A percentile compares a stretch with the other conserved stretches of the same genome.
Conservation (phyloP, 1,140 invertebrate genomes). For the Mactra quadrangularis region DNA sequence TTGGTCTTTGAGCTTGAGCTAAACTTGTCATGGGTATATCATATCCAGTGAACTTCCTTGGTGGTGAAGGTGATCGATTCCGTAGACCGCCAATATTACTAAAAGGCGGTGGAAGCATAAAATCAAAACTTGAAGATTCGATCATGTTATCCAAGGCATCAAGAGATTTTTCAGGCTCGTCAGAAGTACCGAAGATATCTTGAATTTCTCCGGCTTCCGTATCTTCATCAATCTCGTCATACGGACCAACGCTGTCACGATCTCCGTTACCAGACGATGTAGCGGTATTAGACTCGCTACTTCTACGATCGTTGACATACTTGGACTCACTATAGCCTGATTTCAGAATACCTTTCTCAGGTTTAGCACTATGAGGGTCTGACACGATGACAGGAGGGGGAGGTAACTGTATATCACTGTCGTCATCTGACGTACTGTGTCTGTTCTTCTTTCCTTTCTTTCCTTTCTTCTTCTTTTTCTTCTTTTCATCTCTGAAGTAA, state of each 20-base stretch:
- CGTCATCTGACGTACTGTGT: conserved; percentile 74
- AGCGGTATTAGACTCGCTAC: conserved; percentile 71
- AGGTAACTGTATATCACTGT: conserved; percentile 79
- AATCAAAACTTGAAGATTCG: conserved; percentile 80
- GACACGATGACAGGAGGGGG: conserved; percentile 79
- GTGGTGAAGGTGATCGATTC: conserved; percentile 67
- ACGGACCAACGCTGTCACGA: conserved; percentile 72
- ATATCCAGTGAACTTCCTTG: conserved; percentile 63
- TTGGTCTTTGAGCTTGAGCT: conserved; percentile 59
- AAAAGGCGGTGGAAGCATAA: conserved; percentile 76
- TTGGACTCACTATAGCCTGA: conserved; percentile 66
- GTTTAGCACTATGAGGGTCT: conserved; percentile 77
- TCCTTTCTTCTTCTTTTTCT: conserved; percentile 40
- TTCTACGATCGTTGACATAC: conserved; percentile 62
- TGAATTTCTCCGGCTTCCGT: conserved; percentile 77
- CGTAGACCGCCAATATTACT: conserved; percentile 34
- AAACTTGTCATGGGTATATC: conserved; percentile 59
- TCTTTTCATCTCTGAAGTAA: conserved; percentile 57
- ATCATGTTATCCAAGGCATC: conserved; percentile 78
- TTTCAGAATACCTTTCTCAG: conserved; percentile 79
- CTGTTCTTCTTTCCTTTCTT: conserved; percentile 69
- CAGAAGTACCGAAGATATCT: conserved; percentile 75
- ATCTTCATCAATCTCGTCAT: conserved; percentile 77
- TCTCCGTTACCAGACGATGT: conserved; percentile 68
- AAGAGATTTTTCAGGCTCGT: conserved; percentile 70